Evolutionary conservation across 2,113 vertebrate species (phyloP), one percentile per base, ranked within the genome.

Genomic region (Silurus asotus): DNA sequence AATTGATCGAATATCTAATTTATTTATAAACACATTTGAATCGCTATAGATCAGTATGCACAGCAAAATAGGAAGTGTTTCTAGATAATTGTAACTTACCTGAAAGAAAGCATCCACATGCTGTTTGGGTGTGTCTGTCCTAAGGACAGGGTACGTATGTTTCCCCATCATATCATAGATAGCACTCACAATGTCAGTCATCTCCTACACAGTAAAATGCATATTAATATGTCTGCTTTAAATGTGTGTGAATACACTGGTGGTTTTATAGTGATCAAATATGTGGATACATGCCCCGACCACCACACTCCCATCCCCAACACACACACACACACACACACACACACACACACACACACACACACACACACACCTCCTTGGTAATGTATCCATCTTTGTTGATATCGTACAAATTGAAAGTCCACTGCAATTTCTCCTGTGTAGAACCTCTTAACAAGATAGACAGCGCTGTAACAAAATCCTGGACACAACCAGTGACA

Each of bases 151-250:
- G 75, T 98, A 98, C 0, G 98, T 99, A 92, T 97, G 99, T 83
- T 97, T 97, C 55, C 98, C 98, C 98, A 99, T 99, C 98, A 99
- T 99, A 92, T 98, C 97, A 75, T 99, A 99, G 92, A 99, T 99
- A 48, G 97, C 97, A 90, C 97, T 96, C 89, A 99, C 97, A 0
- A 99, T 99, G 92, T 98, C 97, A 58, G 95, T 98, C 97, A 99
- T 99, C 90, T 99, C 98, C 98, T 99, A 91, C 58, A 75, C 72
- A 83, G 89, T 28, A 81, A 6, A 84, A 65, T 8, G 59, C 15
- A 58, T 8, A 80, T n/a, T 62, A 48, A 78, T 25, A 19, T 37
- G 48, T 56, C 61, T 62, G 55, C 45, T 51, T 8, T 49, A 75
- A 5, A 69, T 56, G 85, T 25, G 8, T 58, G 59, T 48, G 67